phyloP scores from a whole-genome alignment of 2,888 invertebrate genomes.

The Bombylius major region DNA sequence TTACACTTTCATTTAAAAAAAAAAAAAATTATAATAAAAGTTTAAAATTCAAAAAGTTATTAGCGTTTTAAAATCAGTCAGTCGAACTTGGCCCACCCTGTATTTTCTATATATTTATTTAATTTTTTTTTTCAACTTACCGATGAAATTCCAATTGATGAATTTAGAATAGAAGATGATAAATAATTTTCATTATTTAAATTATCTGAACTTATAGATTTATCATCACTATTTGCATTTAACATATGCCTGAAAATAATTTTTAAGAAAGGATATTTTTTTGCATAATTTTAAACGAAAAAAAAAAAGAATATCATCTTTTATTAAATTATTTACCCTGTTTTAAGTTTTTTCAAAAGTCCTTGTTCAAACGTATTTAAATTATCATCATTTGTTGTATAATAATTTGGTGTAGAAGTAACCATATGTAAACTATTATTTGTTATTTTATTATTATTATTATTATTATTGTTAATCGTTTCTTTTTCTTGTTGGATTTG shows the following conservation, averaged over 20 bases:
- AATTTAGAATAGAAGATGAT: too few species aligned
- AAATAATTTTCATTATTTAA: not conserved
- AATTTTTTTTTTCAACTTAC: conserved; percentile 15
- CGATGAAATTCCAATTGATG: conserved; percentile 19
- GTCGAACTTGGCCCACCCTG: too few species aligned
- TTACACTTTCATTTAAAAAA: too few species aligned
- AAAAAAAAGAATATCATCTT: too few species aligned
- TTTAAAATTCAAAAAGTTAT: too few species aligned
- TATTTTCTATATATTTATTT: conserved; percentile 25
- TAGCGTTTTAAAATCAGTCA: too few species aligned
- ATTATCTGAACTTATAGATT: not conserved
- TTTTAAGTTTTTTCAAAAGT: too few species aligned
- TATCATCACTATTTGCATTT: not conserved
- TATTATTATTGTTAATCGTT: not conserved
- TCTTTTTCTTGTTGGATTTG: not conserved
- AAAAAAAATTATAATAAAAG: too few species aligned
- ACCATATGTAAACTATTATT: not conserved
- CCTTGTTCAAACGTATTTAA: too few species aligned
- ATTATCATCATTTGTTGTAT: not conserved
- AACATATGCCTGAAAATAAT: not conserved
- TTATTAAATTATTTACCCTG: too few species aligned
- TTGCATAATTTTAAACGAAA: not conserved
- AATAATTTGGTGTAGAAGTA: conserved; percentile 3
- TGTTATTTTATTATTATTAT: not conserved
- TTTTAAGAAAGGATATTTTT: too few species aligned